Conservation (phyloP, 2,113 vertebrate genomes). For the Antigone vipio region DNA sequence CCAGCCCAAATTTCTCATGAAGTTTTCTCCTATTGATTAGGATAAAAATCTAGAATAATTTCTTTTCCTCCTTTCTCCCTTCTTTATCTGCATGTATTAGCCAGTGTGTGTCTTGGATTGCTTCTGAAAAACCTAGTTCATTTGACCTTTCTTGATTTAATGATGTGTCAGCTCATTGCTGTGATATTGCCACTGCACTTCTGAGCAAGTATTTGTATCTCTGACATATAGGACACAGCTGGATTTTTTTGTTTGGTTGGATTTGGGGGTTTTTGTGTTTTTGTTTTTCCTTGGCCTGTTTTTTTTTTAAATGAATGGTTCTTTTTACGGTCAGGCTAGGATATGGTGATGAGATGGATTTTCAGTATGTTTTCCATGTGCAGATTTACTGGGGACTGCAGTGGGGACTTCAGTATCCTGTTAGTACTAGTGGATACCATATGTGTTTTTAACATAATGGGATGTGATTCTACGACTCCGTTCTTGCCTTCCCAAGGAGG, state of each 20-base stretch:
- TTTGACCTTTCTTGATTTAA: background rate
- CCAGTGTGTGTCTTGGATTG: background rate
- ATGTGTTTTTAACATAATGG: background rate
- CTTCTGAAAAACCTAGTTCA: background rate
- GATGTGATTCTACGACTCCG: background rate
- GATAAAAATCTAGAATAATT: background rate
- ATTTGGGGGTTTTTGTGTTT: background rate
- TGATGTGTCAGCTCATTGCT: background rate
- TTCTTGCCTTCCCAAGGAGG: background rate
- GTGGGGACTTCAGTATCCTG: background rate
- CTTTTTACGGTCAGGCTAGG: background rate
- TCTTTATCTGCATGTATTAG: background rate
- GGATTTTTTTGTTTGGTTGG: background rate
- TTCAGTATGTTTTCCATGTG: background rate
- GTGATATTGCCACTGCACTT: background rate
- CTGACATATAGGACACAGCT: background rate
- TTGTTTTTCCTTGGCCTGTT: background rate
- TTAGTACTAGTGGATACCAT: background rate
- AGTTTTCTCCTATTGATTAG: background rate
- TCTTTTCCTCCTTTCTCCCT: rapidly evolving
- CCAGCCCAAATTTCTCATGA: background rate
- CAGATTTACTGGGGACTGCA: background rate
- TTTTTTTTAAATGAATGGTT: background rate
- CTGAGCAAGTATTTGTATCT: background rate
- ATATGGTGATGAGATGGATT: background rate